Conservation (phyloP, 1,140 invertebrate genomes). For the Apis florea region DNA sequence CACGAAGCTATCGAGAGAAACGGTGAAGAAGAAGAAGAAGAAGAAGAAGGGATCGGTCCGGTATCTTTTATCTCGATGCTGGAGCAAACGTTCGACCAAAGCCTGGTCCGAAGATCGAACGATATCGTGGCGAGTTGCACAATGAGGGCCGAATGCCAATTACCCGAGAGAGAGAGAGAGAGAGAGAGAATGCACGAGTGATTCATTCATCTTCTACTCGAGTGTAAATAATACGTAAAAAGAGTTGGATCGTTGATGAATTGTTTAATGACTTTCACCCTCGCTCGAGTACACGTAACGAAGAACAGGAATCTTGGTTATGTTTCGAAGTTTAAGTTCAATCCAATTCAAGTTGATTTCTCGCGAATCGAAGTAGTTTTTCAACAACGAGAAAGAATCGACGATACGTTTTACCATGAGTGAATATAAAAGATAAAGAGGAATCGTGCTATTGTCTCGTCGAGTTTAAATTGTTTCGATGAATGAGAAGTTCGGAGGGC, state of each 20-base stretch:
- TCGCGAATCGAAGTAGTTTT: too few relatives aligned
- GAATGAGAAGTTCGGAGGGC: slow-evolving; percentile 15
- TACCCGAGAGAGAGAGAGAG: slow-evolving; percentile 54
- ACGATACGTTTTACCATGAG: too few relatives aligned
- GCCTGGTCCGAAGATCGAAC: slow-evolving; percentile 67
- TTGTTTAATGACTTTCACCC: too few relatives aligned
- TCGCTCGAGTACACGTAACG: too few relatives aligned
- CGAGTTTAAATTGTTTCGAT: slow-evolving; percentile 6
- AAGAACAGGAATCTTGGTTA: too few relatives aligned
- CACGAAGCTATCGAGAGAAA: too few relatives aligned
- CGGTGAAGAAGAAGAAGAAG: not conserved
- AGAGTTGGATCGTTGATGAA: not conserved
- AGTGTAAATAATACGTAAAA: slow-evolving; percentile 25
- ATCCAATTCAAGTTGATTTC: too few relatives aligned
- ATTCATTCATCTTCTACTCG: slow-evolving; percentile 14
- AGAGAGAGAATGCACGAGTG: slow-evolving; percentile 55
- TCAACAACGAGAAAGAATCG: too few relatives aligned
- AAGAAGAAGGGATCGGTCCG: slow-evolving; percentile 3
- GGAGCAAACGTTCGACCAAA: slow-evolving; percentile 56
- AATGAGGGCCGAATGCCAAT: slow-evolving; percentile 71
- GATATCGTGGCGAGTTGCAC: slow-evolving; percentile 68
- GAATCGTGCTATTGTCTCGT: too few relatives aligned
- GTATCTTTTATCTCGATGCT: slow-evolving; percentile 63
- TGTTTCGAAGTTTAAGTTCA: too few relatives aligned
- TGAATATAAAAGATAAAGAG: not conserved